Percentiles rank a stretch among this genome's conserved stretches.
Conservation (phyloP, 2,888 invertebrate species). For the Erebia ligea region DNA sequence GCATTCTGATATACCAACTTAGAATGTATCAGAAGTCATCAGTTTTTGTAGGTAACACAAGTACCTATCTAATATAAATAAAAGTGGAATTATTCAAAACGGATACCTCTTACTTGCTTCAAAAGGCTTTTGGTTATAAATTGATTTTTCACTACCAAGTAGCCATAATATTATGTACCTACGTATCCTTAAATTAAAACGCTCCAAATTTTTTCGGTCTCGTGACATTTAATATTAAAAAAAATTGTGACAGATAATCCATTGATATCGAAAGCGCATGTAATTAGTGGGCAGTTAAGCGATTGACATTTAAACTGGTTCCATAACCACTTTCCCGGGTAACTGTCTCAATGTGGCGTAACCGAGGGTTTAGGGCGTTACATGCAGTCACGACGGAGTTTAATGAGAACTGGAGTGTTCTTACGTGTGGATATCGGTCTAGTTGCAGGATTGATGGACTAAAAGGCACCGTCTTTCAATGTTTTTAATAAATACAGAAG, state of each 20-base stretch:
- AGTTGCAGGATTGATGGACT: background rate
- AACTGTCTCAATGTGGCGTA: conserved; percentile 40
- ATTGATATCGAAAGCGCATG: conserved; percentile 36
- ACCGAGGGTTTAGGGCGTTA: conserved; percentile 32
- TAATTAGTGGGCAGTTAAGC: conserved; percentile 38
- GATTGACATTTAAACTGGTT: conserved; percentile 46
- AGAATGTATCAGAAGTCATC: background rate
- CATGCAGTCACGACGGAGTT: conserved; percentile 21
- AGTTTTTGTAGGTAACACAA: background rate
- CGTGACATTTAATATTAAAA: conserved; percentile 36
- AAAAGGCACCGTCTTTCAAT: no score
- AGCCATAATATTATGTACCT: background rate
- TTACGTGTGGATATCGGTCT: background rate
- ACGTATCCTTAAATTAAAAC: conserved; percentile 12
- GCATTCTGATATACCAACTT: no score
- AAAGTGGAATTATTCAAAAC: background rate
- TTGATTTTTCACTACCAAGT: background rate
- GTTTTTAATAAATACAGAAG: no score
- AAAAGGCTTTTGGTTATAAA: background rate
- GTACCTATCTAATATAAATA: no score
- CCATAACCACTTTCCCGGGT: conserved; percentile 43
- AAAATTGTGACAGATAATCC: conserved; percentile 38
- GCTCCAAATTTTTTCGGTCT: conserved; percentile 20
- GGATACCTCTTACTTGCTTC: background rate
- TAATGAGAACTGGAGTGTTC: conserved; percentile 14